A percentile compares a stretch with the other conserved stretches of the same genome.
These are phyloP conservation scores for Napeogenes sylphis DNA, from an alignment of 2,888 invertebrate species.

Conservation along the genomic window DNA sequence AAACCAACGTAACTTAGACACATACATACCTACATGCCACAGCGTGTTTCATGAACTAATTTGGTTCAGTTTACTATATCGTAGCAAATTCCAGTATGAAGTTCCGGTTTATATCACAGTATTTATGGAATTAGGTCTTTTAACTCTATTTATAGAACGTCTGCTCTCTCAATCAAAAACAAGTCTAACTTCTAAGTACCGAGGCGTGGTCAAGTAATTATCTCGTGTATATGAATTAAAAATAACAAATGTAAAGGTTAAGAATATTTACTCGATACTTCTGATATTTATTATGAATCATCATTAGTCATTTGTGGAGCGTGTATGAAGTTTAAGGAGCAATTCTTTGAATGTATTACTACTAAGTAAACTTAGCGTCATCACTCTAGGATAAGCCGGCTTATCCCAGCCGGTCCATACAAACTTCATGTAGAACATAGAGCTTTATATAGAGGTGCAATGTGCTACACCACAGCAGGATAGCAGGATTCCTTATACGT, in stretches of 20 bases:
- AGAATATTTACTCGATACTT: not conserved
- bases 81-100: slow-evolving; percentile 9
- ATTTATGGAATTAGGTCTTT: slow-evolving; percentile 27
- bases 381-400: slow-evolving; percentile 10
- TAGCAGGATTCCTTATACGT: too few relatives aligned
- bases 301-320: slow-evolving; percentile 21
- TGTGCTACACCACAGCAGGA: too few relatives aligned
- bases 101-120: slow-evolving; percentile 16
- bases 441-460: not conserved
- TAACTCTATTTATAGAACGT: slow-evolving; percentile 27
- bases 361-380: not conserved
- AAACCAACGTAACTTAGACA: not conserved
- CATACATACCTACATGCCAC: not conserved
- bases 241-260: not conserved
- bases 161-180: slow-evolving; percentile 23
- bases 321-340: slow-evolving; percentile 4
- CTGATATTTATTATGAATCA: slow-evolving; percentile 23
- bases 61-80: not conserved
- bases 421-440: not conserved
- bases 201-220: slow-evolving; percentile 36
- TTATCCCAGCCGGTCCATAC: slow-evolving; percentile 8
- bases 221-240: slow-evolving; percentile 14
- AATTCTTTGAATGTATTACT: not conserved
- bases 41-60: too few relatives aligned
- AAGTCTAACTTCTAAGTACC: slow-evolving; percentile 21